Conservation (phyloP, 2,797 vertebrate genomes). For the Catamblyrhynchus diadema region DNA sequence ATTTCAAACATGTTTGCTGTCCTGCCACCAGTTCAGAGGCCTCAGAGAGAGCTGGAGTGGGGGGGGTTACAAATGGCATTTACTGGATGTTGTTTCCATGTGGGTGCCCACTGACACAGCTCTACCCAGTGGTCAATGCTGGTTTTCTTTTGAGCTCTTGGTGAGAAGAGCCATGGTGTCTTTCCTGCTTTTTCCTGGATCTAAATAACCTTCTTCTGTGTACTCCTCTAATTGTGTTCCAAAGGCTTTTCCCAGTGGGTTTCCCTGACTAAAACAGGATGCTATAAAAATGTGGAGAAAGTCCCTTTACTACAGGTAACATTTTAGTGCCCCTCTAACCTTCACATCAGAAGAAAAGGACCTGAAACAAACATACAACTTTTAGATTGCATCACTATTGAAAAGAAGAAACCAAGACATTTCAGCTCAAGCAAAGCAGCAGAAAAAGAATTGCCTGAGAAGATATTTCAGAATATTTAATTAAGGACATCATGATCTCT, state of each 20-base stretch:
- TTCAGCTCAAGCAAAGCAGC: background rate
- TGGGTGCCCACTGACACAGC: background rate
- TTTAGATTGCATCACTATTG: background rate
- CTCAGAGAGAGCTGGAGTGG: background rate
- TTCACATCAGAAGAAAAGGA: background rate
- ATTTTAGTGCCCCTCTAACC: background rate
- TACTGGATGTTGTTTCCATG: background rate
- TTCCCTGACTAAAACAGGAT: background rate
- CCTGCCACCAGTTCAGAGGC: background rate
- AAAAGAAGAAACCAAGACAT: background rate
- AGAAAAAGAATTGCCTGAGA: background rate
- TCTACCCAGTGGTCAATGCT: background rate
- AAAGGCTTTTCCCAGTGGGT: background rate
- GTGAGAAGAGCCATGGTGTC: background rate
- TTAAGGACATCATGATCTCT: background rate
- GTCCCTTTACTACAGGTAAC: background rate
- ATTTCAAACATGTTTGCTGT: background rate
- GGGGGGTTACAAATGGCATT: background rate
- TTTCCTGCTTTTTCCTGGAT: background rate
- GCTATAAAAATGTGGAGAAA: background rate
- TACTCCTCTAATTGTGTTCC: background rate
- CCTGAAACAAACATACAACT: background rate
- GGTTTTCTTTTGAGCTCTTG: background rate
- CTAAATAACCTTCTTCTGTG: background rate
- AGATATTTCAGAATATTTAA: background rate